Conservation (phyloP, 2,888 invertebrate genomes). For the Schizaphis graminum region DNA sequence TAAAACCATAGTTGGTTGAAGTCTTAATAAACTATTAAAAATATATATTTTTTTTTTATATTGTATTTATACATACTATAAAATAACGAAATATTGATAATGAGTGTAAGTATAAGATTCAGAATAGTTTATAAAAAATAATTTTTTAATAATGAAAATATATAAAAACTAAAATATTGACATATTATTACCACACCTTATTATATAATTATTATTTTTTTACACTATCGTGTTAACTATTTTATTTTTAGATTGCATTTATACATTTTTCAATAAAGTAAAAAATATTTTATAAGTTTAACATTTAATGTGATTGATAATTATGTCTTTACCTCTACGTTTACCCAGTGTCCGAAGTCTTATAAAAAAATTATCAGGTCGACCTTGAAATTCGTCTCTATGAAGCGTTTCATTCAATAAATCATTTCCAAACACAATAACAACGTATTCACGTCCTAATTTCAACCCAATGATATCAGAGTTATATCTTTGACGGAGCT, state of each 20-base stretch:
- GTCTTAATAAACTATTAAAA: no score
- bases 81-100: no score
- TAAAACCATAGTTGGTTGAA: no score
- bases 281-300: background rate
- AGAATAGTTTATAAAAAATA: no score
- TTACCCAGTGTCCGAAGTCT: conserved; percentile 77
- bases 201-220: no score
- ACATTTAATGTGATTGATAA: background rate
- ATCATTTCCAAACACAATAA: conserved; percentile 74
- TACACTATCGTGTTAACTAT: no score
- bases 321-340: conserved; percentile 72
- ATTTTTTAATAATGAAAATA: no score
- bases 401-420: conserved; percentile 74
- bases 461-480: conserved; percentile 75
- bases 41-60: no score
- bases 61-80: no score
- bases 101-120: no score
- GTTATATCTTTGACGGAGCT: conserved; percentile 73
- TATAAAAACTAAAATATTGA: no score
- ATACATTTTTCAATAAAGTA: background rate
- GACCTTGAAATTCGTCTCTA: conserved; percentile 75
- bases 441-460: conserved; percentile 74
- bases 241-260: background rate
- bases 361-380: conserved; percentile 79
- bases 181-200: no score